These are phyloP conservation scores for Bombus consobrinus DNA, from an alignment of 1,140 invertebrate species.

Conservation along the genomic window DNA sequence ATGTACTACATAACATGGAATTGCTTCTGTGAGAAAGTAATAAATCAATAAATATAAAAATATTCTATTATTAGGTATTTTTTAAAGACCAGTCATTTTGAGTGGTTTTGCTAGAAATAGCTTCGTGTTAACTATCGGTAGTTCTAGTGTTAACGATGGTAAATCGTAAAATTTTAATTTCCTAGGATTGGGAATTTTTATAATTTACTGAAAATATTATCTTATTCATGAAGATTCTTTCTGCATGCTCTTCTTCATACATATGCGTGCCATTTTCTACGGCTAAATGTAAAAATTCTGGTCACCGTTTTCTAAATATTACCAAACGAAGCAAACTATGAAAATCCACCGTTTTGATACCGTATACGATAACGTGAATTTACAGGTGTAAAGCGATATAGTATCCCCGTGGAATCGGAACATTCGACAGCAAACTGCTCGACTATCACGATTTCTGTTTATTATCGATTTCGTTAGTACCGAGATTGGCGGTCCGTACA, in stretches of 20 bases:
- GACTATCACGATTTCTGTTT: slow-evolving; percentile 31
- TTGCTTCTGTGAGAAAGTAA: accelerated
- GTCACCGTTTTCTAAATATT: neutral
- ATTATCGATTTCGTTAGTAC: neutral
- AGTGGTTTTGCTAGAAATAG: too few species aligned
- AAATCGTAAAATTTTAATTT: neutral
- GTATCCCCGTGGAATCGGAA: neutral
- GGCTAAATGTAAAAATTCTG: neutral
- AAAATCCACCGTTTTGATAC: neutral
- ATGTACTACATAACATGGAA: too few species aligned
- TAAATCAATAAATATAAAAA: too few species aligned
- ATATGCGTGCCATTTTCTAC: neutral
- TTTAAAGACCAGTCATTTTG: too few species aligned
- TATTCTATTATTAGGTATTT: too few species aligned
- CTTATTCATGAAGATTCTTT: neutral
- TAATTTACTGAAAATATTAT: neutral
- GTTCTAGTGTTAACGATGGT: too few species aligned
- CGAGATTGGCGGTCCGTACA: slow-evolving; percentile 41
- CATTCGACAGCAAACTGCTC: slow-evolving; percentile 51
- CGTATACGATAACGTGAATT: slow-evolving; percentile 1
- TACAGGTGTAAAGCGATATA: neutral
- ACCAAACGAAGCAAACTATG: neutral
- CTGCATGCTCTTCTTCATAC: neutral
- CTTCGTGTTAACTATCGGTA: too few species aligned
- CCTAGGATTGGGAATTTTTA: neutral